These are phyloP conservation scores for Cetonia aurata DNA, from an alignment of 2,888 invertebrate genomes.

Conservation along the genomic window DNA sequence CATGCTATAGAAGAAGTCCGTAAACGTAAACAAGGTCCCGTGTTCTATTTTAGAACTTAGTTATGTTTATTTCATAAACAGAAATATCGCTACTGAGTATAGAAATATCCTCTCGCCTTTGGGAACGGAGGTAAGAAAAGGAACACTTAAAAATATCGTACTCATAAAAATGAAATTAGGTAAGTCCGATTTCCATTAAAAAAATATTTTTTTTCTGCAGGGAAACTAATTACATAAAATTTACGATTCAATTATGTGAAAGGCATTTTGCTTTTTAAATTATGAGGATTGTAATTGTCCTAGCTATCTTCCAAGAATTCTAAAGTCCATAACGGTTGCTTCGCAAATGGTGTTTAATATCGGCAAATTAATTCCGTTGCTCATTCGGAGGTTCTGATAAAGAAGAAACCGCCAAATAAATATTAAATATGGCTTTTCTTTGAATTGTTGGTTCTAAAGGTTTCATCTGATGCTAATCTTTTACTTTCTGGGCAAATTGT, in stretches of 20 bases:
- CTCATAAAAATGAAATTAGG: not conserved
- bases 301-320: conserved; percentile 14
- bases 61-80: conserved; percentile 2
- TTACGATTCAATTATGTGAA: conserved; percentile 31
- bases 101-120: not conserved
- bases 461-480: conserved; percentile 32
- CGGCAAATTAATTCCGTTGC: conserved; percentile 23
- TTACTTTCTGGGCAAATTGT: conserved; percentile 26
- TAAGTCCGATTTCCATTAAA: not conserved
- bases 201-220: conserved; percentile 2
- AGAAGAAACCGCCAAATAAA: conserved; percentile 10
- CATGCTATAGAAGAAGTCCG: not conserved
- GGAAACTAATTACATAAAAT: conserved; percentile 29
- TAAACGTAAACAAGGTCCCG: conserved; percentile 10
- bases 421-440: conserved; percentile 31
- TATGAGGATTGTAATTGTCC: conserved; percentile 10
- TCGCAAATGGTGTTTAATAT: conserved; percentile 30
- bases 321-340: conserved; percentile 26
- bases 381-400: conserved; percentile 23
- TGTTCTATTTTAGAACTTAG: not conserved
- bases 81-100: conserved; percentile 1
- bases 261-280: conserved; percentile 19
- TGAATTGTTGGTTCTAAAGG: conserved; percentile 29
- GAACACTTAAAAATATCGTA: not conserved
- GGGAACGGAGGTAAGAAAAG: no score